Conservation (phyloP, 2,888 invertebrate species). For the Agrotis segetum region DNA sequence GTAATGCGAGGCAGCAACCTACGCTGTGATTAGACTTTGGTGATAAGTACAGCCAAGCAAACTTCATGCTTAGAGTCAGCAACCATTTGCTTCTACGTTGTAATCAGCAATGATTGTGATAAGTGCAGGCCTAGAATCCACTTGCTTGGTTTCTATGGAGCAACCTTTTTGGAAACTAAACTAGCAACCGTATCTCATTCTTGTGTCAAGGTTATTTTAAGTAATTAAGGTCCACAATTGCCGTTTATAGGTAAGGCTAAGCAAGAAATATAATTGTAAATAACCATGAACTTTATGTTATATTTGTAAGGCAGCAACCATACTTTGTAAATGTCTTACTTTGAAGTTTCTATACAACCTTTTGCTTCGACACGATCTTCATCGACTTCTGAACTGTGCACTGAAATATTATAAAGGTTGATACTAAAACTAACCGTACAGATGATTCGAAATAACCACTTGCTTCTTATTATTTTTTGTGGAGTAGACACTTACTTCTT, state of each 20-base stretch:
- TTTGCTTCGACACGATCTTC: not conserved
- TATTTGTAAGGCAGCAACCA: slow-evolving; percentile 9
- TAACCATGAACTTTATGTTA: not conserved
- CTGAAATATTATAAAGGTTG: not conserved
- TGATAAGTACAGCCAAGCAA: slow-evolving; percentile 14
- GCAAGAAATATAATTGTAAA: not conserved
- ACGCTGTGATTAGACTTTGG: not conserved
- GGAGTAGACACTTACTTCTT: too few relatives aligned
- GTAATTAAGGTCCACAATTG: not conserved
- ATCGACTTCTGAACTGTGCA: not conserved
- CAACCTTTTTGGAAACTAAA: not conserved
- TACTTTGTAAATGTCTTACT: too few relatives aligned
- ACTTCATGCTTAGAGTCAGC: slow-evolving; percentile 15
- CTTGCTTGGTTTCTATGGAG: slow-evolving; percentile 6
- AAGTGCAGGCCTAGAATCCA: not conserved
- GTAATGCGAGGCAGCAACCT: not conserved
- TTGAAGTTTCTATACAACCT: not conserved
- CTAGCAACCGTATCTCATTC: not conserved
- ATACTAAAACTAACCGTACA: too few relatives aligned
- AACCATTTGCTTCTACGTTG: slow-evolving; percentile 23
- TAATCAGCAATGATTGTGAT: slow-evolving; percentile 2
- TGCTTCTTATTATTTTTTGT: too few relatives aligned
- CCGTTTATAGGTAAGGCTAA: not conserved
- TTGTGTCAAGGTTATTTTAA: not conserved
- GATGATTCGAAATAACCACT: not conserved